Percentiles rank a stretch among this genome's conserved stretches.
phyloP scores from a whole-genome alignment of 2,113 vertebrate genomes.

The Tylochromis polylepis region DNA sequence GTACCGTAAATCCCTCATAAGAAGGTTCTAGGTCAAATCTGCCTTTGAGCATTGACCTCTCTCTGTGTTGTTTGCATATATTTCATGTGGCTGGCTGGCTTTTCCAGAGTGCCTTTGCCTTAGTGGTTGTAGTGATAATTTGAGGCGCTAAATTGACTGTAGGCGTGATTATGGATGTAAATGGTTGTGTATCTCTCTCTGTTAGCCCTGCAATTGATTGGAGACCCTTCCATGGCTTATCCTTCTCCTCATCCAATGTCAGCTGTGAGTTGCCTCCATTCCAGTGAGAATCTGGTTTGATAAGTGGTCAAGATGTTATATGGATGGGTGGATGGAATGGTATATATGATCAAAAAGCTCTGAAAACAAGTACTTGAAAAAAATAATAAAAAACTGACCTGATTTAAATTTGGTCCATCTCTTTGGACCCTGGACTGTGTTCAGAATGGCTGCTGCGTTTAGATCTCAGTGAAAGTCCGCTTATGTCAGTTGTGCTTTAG shows the following conservation, averaged over 20 bases:
- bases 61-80: background rate
- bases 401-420: background rate
- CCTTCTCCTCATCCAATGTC: background rate
- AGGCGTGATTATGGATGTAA: background rate
- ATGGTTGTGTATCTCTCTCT: background rate
- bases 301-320: background rate
- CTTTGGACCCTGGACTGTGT: background rate
- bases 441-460: background rate
- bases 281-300: background rate
- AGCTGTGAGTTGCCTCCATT: background rate
- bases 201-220: background rate
- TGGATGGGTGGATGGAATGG: background rate
- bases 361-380: background rate
- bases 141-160: background rate
- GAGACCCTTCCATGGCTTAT: background rate
- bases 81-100: background rate
- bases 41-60: background rate
- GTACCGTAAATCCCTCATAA: background rate
- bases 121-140: background rate
- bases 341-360: background rate
- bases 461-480: background rate
- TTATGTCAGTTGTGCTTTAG: background rate
- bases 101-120: background rate
- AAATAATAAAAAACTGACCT: background rate
- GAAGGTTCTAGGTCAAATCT: background rate